A percentile compares a stretch with the other conserved stretches of the same genome.
Conservation (phyloP, 2,113 vertebrate species). For the Ptilonorhynchus violaceus region DNA sequence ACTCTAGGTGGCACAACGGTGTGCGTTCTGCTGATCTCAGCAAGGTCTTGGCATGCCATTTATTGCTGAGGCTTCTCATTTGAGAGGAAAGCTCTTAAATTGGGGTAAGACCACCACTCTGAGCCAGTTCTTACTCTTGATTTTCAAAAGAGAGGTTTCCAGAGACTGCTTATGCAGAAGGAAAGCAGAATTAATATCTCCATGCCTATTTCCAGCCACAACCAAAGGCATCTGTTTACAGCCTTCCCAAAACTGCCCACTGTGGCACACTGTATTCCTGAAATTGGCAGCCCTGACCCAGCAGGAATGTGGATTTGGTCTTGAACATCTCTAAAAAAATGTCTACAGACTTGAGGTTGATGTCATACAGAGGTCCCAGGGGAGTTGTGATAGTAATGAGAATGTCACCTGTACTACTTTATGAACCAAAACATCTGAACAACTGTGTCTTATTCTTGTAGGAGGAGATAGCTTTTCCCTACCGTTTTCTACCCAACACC, state of each 20-base stretch:
- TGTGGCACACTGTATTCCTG: not conserved
- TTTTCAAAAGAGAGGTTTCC: not conserved
- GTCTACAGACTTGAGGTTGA: not conserved
- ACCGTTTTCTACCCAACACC: not conserved
- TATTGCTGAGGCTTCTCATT: not conserved
- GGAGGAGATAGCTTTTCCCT: not conserved
- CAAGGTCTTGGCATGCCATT: not conserved
- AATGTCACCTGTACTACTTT: not conserved
- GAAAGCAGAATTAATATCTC: not conserved
- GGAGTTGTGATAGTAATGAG: not conserved
- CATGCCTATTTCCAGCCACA: not conserved
- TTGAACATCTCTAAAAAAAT: not conserved
- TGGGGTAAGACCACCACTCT: not conserved
- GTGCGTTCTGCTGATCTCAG: not conserved
- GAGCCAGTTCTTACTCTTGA: not conserved
- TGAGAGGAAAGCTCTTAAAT: rapidly evolving
- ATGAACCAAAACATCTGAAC: not conserved
- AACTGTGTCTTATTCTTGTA: not conserved
- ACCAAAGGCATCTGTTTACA: not conserved
- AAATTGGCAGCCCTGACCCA: not conserved
- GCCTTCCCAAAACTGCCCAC: not conserved
- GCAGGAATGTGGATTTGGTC: not conserved
- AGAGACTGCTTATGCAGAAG: not conserved
- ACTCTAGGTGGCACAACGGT: rapidly evolving
- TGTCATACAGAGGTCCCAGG: not conserved